phyloP scores from a whole-genome alignment of 2,797 vertebrate species.

The Synaphobranchus kaupii region DNA sequence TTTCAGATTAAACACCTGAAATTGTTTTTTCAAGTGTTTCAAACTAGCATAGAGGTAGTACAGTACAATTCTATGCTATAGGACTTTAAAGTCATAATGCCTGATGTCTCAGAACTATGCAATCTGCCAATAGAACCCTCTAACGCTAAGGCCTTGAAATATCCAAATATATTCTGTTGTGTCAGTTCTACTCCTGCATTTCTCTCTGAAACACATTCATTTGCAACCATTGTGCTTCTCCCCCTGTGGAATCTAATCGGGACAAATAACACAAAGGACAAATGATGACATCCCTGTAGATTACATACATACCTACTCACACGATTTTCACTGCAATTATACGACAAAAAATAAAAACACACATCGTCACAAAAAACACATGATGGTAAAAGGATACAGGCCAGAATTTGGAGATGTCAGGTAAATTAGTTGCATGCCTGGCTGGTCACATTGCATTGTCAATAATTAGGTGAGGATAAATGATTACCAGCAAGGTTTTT shows the following conservation, averaged over 20 bases:
- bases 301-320: neutral
- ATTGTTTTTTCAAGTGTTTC: neutral
- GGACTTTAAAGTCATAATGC: neutral
- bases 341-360: neutral
- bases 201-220: neutral
- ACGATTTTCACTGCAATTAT: neutral
- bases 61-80: neutral
- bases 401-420: neutral
- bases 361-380: neutral
- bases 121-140: neutral
- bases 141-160: neutral
- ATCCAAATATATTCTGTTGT: neutral
- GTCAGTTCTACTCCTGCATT: neutral
- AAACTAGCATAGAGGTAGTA: neutral
- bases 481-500: neutral
- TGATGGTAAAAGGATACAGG: neutral
- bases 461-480: neutral
- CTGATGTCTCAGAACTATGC: neutral
- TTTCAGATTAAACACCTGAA: neutral
- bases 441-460: neutral
- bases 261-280: neutral
- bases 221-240: neutral
- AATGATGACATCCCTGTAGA: neutral
- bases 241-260: neutral
- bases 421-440: neutral